Evolutionary conservation across 2,113 vertebrate species (phyloP).

Genomic region (Daubentonia madagascariensis): DNA sequence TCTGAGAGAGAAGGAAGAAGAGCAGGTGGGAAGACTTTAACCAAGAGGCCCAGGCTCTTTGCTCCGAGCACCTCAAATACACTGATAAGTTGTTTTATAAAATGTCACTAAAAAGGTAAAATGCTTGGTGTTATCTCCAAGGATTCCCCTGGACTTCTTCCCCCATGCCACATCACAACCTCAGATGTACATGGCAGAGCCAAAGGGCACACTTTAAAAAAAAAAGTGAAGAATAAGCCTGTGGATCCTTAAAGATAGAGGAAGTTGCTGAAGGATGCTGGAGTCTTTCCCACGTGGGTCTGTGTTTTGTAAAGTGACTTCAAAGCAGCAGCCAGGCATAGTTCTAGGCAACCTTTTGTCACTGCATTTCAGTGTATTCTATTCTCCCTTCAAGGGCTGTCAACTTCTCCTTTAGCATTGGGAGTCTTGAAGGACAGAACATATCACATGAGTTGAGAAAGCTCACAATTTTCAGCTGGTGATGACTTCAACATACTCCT

Average conservation of each 20-base stretch:
- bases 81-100: neutral
- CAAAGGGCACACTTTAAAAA: neutral
- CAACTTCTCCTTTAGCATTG: slow-evolving; percentile 90
- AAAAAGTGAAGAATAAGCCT: neutral
- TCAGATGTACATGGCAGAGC: neutral
- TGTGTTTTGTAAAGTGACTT: neutral
- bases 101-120: neutral
- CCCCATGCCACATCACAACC: neutral
- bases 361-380: slow-evolving; percentile 91
- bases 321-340: neutral
- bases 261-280: too few relatives aligned
- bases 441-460: slow-evolving; percentile 92
- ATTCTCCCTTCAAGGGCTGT: slow-evolving; percentile 90
- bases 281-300: fast-evolving
- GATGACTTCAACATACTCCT: slow-evolving; percentile 91
- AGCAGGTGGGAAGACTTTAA: neutral
- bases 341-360: slow-evolving; percentile 90
- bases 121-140: neutral
- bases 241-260: neutral
- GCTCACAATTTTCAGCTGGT: slow-evolving; percentile 91
- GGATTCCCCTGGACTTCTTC: too few relatives aligned
- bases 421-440: slow-evolving; percentile 91
- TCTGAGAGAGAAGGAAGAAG: too few relatives aligned
- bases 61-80: neutral
- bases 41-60: neutral